Evolutionary conservation across 2,113 vertebrate genomes (phyloP).

Genomic region (Campylorhamphus procurvoides): DNA sequence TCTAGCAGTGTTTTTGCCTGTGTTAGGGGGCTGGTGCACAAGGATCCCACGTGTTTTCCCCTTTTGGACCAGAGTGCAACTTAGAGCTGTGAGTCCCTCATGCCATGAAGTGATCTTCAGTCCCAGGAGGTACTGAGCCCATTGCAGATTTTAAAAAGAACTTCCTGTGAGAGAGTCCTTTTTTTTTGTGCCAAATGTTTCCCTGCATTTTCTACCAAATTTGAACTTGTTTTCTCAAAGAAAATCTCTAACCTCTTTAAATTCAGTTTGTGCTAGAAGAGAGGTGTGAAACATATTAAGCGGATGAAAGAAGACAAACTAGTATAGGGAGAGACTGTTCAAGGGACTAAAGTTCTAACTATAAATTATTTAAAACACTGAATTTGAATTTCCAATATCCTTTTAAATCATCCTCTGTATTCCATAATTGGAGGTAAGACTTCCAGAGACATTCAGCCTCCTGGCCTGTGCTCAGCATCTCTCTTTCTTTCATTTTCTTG

Average conservation of each 20-base stretch:
- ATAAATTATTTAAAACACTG: conserved; percentile 30
- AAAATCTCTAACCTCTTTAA: neutral
- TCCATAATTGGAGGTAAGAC: neutral
- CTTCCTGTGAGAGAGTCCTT: neutral
- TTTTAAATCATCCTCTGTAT: conserved; percentile 17
- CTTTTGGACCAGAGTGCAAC: neutral
- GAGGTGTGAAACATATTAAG: conserved; percentile 47
- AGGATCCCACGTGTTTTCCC: neutral
- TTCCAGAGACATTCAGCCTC: neutral
- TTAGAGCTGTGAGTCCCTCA: neutral
- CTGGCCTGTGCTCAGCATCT: neutral
- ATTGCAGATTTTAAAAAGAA: neutral
- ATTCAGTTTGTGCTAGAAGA: conserved; percentile 29
- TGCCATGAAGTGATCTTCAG: neutral
- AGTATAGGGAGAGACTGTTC: neutral
- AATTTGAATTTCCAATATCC: conserved; percentile 33
- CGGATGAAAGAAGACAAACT: conserved; percentile 17
- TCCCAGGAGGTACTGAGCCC: neutral
- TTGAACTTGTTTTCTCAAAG: neutral
- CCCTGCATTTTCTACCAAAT: neutral
- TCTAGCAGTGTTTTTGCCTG: neutral
- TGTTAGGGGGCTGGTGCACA: neutral
- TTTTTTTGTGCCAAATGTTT: neutral
- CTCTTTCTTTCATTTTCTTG: neutral
- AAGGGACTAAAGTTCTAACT: neutral